Evolutionary conservation across 2,888 invertebrate species (phyloP).

Genomic region (Tiliacea citrago): DNA sequence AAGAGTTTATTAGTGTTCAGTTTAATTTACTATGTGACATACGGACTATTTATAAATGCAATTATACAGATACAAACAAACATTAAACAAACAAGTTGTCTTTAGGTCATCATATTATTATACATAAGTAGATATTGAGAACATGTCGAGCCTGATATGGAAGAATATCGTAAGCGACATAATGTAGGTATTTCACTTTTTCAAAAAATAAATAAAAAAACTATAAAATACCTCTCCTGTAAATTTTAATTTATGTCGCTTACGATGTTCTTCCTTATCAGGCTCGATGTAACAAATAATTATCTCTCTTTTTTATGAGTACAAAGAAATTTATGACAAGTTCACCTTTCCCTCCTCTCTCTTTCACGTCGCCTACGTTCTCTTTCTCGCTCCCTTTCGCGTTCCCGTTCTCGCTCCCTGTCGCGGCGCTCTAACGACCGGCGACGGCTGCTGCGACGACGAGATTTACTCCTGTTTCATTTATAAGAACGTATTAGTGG

Average conservation of each 20-base stretch:
- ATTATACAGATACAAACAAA: slow-evolving; percentile 16
- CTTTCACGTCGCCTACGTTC: slow-evolving; percentile 80
- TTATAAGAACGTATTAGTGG: slow-evolving; percentile 27
- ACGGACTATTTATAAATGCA: neutral
- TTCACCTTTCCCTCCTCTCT: slow-evolving; percentile 82
- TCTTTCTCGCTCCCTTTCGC: slow-evolving; percentile 81
- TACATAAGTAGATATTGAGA: slow-evolving; percentile 15
- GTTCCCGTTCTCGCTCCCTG: slow-evolving; percentile 83
- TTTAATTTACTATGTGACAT: slow-evolving; percentile 4
- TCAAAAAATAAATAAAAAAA: too few relatives aligned
- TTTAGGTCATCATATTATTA: slow-evolving; percentile 1
- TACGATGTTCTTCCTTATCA: too few relatives aligned
- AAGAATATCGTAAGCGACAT: too few relatives aligned
- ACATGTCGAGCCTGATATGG: too few relatives aligned
- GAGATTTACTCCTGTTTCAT: slow-evolving; percentile 82
- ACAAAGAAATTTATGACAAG: slow-evolving; percentile 2
- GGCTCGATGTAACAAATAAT: neutral
- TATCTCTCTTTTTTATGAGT: neutral
- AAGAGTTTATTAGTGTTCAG: slow-evolving; percentile 23
- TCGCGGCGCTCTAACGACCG: slow-evolving; percentile 87
- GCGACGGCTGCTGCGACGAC: slow-evolving; percentile 86
- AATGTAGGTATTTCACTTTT: too few relatives aligned
- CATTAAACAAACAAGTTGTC: neutral
- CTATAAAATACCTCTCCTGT: too few relatives aligned
- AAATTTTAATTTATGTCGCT: too few relatives aligned